These are phyloP conservation scores for Patella pellucida DNA, from an alignment of 2,888 invertebrate species.

Conservation along the genomic window DNA sequence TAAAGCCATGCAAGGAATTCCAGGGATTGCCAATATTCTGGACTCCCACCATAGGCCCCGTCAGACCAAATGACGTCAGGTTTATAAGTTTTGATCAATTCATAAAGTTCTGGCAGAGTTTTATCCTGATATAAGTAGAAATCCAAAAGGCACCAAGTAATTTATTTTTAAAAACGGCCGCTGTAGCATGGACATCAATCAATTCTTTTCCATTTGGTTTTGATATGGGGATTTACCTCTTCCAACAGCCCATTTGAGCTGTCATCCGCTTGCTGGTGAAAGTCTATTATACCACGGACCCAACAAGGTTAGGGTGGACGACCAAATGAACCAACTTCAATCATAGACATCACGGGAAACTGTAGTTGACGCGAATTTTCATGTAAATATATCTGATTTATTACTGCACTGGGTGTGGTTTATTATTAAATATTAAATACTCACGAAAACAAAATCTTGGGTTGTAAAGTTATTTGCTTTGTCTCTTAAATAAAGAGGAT, in stretches of 20 bases:
- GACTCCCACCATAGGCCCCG: conserved; percentile 78
- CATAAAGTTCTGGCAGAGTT: conserved; percentile 78
- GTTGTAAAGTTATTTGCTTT: conserved; percentile 4
- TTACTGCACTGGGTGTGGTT: no score
- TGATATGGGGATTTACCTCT: no score
- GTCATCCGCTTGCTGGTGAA: no score
- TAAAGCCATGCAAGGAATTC: conserved; percentile 71
- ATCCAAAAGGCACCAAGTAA: no score
- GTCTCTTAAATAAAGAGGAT: not conserved
- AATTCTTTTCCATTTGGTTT: not conserved
- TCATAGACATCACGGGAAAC: no score
- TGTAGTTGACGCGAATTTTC: no score
- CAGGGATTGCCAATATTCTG: conserved; percentile 67
- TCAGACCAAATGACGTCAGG: conserved; percentile 68
- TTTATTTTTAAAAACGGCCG: no score
- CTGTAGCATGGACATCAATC: not conserved
- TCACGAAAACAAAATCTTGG: not conserved
- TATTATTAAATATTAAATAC: not conserved
- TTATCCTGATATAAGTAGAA: conserved; percentile 45
- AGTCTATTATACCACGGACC: no score
- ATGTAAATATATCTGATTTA: no score
- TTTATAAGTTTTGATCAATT: conserved; percentile 71
- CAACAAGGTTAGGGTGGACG: no score
- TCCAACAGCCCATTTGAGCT: no score
- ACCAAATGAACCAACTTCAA: no score